Base-by-base conservation (phyloP, 2,888 invertebrate species). In the Ischnus inquisitorius region DNA sequence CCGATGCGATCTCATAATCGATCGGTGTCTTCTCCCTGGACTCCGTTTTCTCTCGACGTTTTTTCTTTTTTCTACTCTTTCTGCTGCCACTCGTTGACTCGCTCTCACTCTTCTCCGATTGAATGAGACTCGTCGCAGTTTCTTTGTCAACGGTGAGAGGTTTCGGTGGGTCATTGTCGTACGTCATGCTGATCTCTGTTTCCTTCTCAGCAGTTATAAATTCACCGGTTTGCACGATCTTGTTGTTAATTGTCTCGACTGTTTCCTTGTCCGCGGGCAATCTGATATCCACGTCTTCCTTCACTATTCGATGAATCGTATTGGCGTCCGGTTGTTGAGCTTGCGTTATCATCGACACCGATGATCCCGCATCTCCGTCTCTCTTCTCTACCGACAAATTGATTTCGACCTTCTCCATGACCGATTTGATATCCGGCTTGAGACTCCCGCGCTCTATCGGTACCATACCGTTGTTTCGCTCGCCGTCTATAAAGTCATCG, bases 341-440 rank as follows among this genome's bases (percentile, higher is more conserved):
- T 71, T 88, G 89, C 60, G 92, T 92, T 76, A 89, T 89, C 3
- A 92, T 89, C 0, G 88, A 89, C n/a, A 92, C 90, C 14, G 88
- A 87, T 0, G 92, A 89, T 60, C 85, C 88, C 10, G 85, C 79
- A 1, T 90, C 87, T 3, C 89, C 88, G 6, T 87, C 86, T 64
- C 89, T 87, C n/a, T 92, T 88, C 74, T 89, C 88, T 3, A 93
- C 89, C 2, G 90, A 90, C 78, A 93, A 82, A 34, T 88, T 88
- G 80, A 93, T 93, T 75, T 93, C 93, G 5, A 93, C 89, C 82
- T 90, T 92, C 51, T 91, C 89, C 48, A 90, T 87, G 1, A 90
- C 79, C 2, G 89, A 74, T 79, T 84, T 84, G 54, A 68, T 68
- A 48, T 81, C 76, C 5, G 78, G 69, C 16, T 65, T 83, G 34